Evolutionary conservation across 30 jellyfish, hydroid and myxozoan genomes (phyloP), one percentile per base, ranked within the genome.

Genomic region (Cassiopea xamachana): DNA sequence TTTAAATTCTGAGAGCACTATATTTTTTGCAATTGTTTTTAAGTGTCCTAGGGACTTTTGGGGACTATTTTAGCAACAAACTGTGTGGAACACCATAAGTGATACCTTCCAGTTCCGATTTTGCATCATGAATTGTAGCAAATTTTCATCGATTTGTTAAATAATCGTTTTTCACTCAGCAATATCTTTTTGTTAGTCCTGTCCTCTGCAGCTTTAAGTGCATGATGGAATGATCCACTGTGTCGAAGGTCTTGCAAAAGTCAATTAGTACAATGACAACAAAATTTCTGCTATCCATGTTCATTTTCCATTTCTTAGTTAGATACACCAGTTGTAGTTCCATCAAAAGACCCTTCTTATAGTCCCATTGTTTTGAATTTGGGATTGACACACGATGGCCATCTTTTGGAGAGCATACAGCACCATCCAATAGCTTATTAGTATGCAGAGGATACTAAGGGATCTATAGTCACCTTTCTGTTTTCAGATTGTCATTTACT

Each of bases 311-410:
- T 47, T 75, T 75, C 84, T 17, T 69, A 27, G 9, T 75, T 44
- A 47, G 64, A 75, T 46, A 75, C 61, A 75, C 71, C 46, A 75
- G 69, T 75, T 9, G 84, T 75, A 47, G 72, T 48, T 27, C 84
- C 49, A 17, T 75, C 49, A 69, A 75, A 43, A 75, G 84, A 75
- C 84, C 84, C 64, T 75, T 75, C 61, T 75, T 75, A 75, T 75
- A 75, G 17, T 69, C 84, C 64, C 84, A 75, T 75, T 75, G 64
- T 48, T 48, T 75, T 75, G 7, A 3, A 75, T 44, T 75, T 27
- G 7, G 64, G 39, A 75, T 75, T 7, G 84, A 18, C 61, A 75
- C 61, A 75, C 64, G 12, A 55, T 55, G 64, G 46, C 48, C 16
- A 69, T 69, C 46, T 69, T 6, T 69, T 69, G 79, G 16, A 69